A percentile compares a stretch with the other conserved stretches of the same genome.
Conservation (phyloP, 2,113 vertebrate genomes). For the Oncorhynchus gorbuscha region DNA sequence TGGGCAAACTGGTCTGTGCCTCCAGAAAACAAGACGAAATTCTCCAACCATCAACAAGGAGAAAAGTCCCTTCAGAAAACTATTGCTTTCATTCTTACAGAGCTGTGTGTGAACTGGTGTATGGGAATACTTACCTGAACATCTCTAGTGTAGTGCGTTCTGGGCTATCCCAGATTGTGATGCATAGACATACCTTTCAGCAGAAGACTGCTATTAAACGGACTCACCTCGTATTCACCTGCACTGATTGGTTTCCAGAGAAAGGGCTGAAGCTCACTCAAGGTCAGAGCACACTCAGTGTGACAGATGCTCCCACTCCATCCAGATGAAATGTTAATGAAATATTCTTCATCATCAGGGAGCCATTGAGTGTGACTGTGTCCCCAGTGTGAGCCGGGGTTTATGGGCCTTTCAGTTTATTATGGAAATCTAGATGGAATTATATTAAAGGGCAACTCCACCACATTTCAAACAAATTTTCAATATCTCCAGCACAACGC, state of each 20-base stretch:
- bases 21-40: not conserved
- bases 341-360: constrained; percentile 22
- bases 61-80: not conserved
- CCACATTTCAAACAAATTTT: too few species aligned
- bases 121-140: not conserved
- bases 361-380: constrained; percentile 27
- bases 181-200: not conserved
- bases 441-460: not conserved
- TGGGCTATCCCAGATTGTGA: not conserved
- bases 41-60: not conserved
- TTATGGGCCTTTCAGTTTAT: constrained; percentile 28
- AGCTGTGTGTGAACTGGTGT: not conserved
- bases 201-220: not conserved
- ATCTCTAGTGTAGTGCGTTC: not conserved
- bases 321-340: constrained; percentile 6
- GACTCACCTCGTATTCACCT: not conserved
- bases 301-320: not conserved
- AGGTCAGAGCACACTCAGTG: constrained; percentile 41
- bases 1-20: constrained; percentile 4
- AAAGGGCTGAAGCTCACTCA: constrained; percentile 33
- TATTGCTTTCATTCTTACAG: not conserved
- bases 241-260: constrained; percentile 50
- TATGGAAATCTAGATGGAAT: not conserved
- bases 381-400: constrained; percentile 31
- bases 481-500: too few species aligned